Evolutionary conservation across 2,888 invertebrate species (phyloP).

Genomic region (Lasioglossum villosulum): DNA sequence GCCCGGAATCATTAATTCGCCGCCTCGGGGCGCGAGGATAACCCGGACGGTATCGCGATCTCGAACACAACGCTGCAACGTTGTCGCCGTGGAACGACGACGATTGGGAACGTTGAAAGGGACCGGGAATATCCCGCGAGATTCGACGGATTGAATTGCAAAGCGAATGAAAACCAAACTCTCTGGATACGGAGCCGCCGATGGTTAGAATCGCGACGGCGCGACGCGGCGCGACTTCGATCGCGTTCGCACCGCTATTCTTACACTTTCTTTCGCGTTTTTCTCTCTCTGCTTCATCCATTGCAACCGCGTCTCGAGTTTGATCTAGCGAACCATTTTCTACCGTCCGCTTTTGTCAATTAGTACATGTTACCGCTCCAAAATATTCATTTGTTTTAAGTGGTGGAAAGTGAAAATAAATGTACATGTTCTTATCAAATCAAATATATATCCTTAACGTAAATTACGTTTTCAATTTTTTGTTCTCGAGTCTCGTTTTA

Average conservation of each 20-base stretch:
- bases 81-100: constrained; percentile 15
- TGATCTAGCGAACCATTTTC: not conserved
- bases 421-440: too few relatives aligned
- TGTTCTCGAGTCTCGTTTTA: too few relatives aligned
- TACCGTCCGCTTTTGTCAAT: not conserved
- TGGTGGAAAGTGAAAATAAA: not conserved
- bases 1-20: constrained; percentile 67
- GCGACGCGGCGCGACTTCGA: not conserved
- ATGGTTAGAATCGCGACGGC: constrained; percentile 35
- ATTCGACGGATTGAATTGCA: constrained; percentile 75
- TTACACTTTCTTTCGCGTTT: not conserved
- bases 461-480: too few relatives aligned
- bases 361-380: not conserved
- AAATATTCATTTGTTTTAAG: not conserved
- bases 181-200: constrained; percentile 57
- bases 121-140: constrained; percentile 57
- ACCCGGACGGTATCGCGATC: constrained; percentile 47
- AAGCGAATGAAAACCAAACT: constrained; percentile 76
- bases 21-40: constrained; percentile 44
- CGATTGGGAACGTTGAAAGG: constrained; percentile 39
- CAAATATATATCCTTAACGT: too few relatives aligned
- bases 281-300: not conserved
- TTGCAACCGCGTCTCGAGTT: not conserved
- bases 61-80: constrained; percentile 30
- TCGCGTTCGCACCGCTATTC: constrained; percentile 21